Evolutionary conservation across 2,113 vertebrate genomes (phyloP), one percentile per base, ranked within the genome.

Genomic region (Cynocephalus volans): DNA sequence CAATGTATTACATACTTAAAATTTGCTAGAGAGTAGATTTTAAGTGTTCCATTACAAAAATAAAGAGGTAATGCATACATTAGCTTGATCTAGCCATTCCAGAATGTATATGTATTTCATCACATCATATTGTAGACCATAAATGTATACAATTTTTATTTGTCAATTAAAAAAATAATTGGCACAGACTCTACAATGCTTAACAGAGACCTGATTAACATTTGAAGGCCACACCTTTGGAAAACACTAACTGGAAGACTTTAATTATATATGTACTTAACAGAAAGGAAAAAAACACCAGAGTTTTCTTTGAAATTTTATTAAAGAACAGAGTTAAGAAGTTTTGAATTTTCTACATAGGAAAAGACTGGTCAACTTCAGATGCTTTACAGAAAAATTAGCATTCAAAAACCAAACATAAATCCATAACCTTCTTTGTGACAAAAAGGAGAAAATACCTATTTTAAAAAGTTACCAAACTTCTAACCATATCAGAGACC

Each of bases 401-500:
- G 89, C 73, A 96, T 75, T 93, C n/a, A 95, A 86, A 95, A 97
- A 96, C 93, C 64, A 93, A 95, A 88, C 75, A 97, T 36, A 95
- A 97, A 94, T 60, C 12, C 95, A 85, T 52, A 92, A 93, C 50
- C 83, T 79, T 52, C 13, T 93, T 81, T 92, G 79, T 90, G 88
- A 77, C 92, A 88, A 83, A 72, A 36, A 45, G 90, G 75, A 48
- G 33, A 89, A 96, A 97, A 80, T 60, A 97, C 79, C 48, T 82
- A 85, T 92, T 97, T 93, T 60, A 91, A 96, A 96, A 95, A 97
- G 96, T 94, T 92, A 98, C 93, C 93, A 72, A 60, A 98, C 97
- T 79, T 81, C 87, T 98, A 97, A 98, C 58, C 52, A 84, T 95
- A 69, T 77, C 72, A 56, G 70, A 95, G 65, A 90, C 89, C 23